Evolutionary conservation across 1,140 invertebrate genomes (phyloP), one percentile per base, ranked within the genome.

Genomic region (Dendrolimus kikuchii): DNA sequence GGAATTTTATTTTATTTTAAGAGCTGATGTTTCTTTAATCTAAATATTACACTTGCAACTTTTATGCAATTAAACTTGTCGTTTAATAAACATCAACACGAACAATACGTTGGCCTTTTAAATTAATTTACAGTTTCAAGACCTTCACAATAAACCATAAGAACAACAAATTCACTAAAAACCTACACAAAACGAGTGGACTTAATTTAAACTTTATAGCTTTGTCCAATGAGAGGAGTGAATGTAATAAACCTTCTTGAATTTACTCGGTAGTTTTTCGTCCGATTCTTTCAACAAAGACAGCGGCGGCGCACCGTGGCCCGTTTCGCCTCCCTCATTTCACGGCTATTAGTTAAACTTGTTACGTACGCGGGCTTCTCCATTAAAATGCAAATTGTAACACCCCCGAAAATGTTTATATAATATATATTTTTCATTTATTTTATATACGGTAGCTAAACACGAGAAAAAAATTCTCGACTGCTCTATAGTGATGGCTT

Each of bases 321-420:
- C 54, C 46, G 54, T 38, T 57, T 40, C 41, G 55, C 49, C 51
- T 55, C 67, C 68, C 77, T 81, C 69, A 83, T 83, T 83, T 81
- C 77, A 83, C 77, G 80, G 65, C 69, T 71, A 83, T 83, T 83
- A 83, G 80, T 78, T 74, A 74, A 81, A 83, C 77, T 83, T 83
- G 80, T 83, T 83, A 83, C 76, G 66, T 75, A 74, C 74, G 71
- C 80, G 74, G 73, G 69, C 68, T 68, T 81, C 70, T 77, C 78
- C 68, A 83, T 83, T 83, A 80, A 83, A 83, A 83, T 83, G 80
- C 72, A 83, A 83, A 83, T 83, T 74, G 23, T 64, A 59, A 70
- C 74, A 66, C 68, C 71, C 65, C 75, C 69, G 77, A 78, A 83
- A 83, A 81, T 81, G 77, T 81, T 80, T 78, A 74, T 80, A 68